Evolutionary conservation across 1,140 invertebrate species (phyloP), one percentile per base, ranked within the genome.

Genomic region (Drosophila ercepeae): DNA sequence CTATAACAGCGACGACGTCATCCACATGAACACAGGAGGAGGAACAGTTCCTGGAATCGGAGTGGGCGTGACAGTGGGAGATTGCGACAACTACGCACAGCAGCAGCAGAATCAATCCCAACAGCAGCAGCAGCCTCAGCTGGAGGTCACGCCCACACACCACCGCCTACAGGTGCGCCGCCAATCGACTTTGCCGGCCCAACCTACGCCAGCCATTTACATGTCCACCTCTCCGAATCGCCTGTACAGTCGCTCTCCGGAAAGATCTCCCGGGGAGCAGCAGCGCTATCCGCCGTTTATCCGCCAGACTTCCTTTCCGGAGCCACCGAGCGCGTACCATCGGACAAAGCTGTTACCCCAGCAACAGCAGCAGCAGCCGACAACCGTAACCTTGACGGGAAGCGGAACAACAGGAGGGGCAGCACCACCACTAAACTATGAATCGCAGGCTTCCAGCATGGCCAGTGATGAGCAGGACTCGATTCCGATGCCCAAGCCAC

Each of bases 211-310:
- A 79, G 63, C 67, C 42, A 91, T 89, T 6, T 91, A 90, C 65
- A 76, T 91, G 75, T 91, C 91, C 52, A 91, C 91, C 5, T 91
- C 91, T 21, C 91, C 91, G 19, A 91, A 90, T 68, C 78, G 91
- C 8, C 55, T 75, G 2, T 91, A 91, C 41, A 91, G 91, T 52
- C 88, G 91, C 14, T 91, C 91, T 25, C 91, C 91, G 27, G 91
- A 91, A 34, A 78, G 89, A 0, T 89, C 89, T 14, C 89, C 89
- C 1, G 89, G 84, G 13, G 89, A 90, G 34, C 89, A 90, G 53
- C 89, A 90, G 55, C 84, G 89, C 4, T 91, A 90, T 82, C 90
- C 91, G 29, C 91, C 90, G 14, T 91, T 91, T 39, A 79, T 89
- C 25, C 52, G 91, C 9, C 91, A 91, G 63, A 90, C 91, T 9